These are phyloP conservation scores for Arrhamphus sclerolepis DNA, from an alignment of 2,797 vertebrate species.

Conservation along the genomic window DNA sequence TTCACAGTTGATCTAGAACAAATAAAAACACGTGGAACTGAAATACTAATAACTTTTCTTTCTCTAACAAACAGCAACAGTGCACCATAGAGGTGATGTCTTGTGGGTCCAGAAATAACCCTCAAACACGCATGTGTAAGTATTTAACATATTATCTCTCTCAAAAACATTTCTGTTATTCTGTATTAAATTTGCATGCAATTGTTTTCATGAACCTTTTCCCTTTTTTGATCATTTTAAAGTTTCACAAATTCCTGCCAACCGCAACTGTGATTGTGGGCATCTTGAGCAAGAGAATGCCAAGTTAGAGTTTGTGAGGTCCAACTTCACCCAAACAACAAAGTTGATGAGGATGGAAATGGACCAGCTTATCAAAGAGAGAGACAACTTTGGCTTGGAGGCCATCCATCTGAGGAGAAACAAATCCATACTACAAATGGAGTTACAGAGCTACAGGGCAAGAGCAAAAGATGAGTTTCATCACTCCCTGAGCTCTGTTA, in stretches of 20 bases:
- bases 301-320: constrained; percentile 40
- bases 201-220: no score
- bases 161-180: no score
- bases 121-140: background rate
- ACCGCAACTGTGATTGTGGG: constrained; percentile 29
- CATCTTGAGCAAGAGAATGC: constrained; percentile 42
- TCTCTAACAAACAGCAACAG: constrained; percentile 54
- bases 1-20: no score
- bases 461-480: constrained; percentile 73
- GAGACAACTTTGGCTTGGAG: constrained; percentile 60
- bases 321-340: constrained; percentile 75
- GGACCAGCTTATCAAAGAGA: constrained; percentile 38
- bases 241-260: rapidly evolving
- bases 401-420: constrained; percentile 58
- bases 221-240: background rate
- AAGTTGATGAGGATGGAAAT: constrained; percentile 48
- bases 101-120: rapidly evolving
- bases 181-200: no score
- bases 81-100: rapidly evolving
- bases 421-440: constrained; percentile 54
- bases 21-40: background rate
- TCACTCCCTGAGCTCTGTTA: constrained; percentile 60
- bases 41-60: background rate
- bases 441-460: constrained; percentile 51
- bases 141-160: constrained; percentile 7